Evolutionary conservation across 2,113 vertebrate genomes (phyloP).

Genomic region (Himantopus leucocephalus): DNA sequence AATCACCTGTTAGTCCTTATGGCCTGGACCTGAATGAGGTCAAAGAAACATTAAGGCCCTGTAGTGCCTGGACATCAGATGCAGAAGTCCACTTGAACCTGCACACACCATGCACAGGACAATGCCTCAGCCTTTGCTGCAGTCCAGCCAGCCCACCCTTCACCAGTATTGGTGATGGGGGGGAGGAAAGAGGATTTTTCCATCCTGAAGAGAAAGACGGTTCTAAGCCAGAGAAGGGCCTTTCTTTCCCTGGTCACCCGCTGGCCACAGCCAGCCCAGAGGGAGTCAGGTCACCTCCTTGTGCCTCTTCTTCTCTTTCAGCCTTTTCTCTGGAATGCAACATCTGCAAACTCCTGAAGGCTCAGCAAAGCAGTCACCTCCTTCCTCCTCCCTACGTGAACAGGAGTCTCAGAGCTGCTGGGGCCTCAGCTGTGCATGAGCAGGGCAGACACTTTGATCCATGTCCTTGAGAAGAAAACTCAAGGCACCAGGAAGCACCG

Average conservation of each 20-base stretch:
- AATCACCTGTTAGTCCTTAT: background rate
- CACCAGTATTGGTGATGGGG: background rate
- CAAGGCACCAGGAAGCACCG: fast-evolving
- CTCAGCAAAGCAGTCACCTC: background rate
- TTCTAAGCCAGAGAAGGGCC: background rate
- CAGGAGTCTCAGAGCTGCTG: background rate
- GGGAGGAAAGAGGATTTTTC: background rate
- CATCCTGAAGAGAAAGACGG: background rate
- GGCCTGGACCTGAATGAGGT: background rate
- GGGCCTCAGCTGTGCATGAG: background rate
- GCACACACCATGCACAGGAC: background rate
- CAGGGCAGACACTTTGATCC: background rate
- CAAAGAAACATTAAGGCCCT: background rate
- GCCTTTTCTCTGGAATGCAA: background rate
- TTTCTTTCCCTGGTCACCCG: background rate
- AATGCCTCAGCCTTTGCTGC: background rate
- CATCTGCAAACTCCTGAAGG: background rate
- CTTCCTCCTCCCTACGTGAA: background rate
- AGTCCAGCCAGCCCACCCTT: background rate
- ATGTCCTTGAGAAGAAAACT: background rate
- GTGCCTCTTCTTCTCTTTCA: background rate
- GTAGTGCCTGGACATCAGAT: background rate
- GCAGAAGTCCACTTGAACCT: background rate
- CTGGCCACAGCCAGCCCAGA: background rate
- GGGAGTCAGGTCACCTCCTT: background rate